A percentile compares a stretch with the other conserved stretches of the same genome.
phyloP scores from a whole-genome alignment of 2,888 invertebrate species.

The Bembecia ichneumoniformis region DNA sequence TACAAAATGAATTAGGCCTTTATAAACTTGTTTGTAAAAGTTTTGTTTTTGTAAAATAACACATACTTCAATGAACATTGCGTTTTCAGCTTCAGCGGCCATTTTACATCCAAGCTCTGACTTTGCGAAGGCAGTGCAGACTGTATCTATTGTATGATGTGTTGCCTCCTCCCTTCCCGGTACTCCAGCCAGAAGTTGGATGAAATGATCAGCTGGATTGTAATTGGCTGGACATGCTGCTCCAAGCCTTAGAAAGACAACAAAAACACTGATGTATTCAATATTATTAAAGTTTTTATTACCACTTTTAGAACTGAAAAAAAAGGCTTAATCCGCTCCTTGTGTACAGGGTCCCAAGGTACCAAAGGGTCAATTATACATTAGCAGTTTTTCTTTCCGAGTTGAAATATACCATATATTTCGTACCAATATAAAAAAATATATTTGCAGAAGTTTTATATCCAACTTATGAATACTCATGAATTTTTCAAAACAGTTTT shows the following conservation, averaged over 20 bases:
- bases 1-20: no score
- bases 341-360: no score
- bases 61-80: slow-evolving; percentile 45
- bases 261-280: not conserved
- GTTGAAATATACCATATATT: no score
- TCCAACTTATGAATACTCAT: no score
- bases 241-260: slow-evolving; percentile 74
- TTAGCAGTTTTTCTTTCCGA: no score
- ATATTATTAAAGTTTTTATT: not conserved
- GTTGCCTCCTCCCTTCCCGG: slow-evolving; percentile 88
- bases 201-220: slow-evolving; percentile 95
- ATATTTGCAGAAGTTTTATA: no score
- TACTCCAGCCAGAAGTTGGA: slow-evolving; percentile 88
- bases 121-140: slow-evolving; percentile 82
- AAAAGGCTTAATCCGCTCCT: no score
- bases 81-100: slow-evolving; percentile 71
- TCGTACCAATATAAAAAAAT: no score
- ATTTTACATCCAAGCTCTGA: slow-evolving; percentile 76
- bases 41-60: slow-evolving; percentile 3
- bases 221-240: slow-evolving; percentile 90
- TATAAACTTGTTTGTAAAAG: no score
- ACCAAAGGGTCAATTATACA: no score
- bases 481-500: no score
- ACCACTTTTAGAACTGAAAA: no score
- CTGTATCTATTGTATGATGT: slow-evolving; percentile 81